phyloP scores from a whole-genome alignment of 2,888 invertebrate genomes.

The Oeneis ivallda region DNA sequence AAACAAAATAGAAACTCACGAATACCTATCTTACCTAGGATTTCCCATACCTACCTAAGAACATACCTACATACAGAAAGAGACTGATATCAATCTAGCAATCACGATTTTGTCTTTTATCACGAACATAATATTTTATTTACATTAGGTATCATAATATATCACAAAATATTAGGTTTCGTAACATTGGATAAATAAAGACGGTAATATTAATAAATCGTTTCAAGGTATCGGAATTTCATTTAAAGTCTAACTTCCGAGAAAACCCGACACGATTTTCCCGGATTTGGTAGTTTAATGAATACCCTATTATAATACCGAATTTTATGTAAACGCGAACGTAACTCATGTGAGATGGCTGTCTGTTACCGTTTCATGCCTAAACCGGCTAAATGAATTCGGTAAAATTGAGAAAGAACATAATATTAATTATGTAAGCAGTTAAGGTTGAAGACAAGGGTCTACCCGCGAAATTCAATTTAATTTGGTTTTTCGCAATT shows the following conservation, averaged over 20 bases:
- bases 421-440: too few species aligned
- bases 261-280: slow-evolving; percentile 29
- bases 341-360: too few species aligned
- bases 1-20: slow-evolving; percentile 5
- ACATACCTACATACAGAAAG: not conserved
- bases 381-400: too few species aligned
- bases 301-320: too few species aligned
- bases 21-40: not conserved
- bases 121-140: slow-evolving; percentile 20
- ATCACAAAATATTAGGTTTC: not conserved
- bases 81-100: not conserved
- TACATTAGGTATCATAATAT: not conserved
- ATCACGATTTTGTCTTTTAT: slow-evolving; percentile 12
- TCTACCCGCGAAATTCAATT: too few species aligned
- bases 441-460: too few species aligned
- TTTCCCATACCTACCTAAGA: not conserved
- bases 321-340: too few species aligned
- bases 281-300: slow-evolving; percentile 20
- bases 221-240: slow-evolving; percentile 21
- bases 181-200: slow-evolving; percentile 1
- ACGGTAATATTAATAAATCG: not conserved
- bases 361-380: too few species aligned
- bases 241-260: slow-evolving; percentile 24
- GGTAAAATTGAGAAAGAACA: too few species aligned
- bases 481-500: too few species aligned